Base-by-base conservation (phyloP, 1,140 invertebrate genomes). In the Heliconius eleuchia region DNA sequence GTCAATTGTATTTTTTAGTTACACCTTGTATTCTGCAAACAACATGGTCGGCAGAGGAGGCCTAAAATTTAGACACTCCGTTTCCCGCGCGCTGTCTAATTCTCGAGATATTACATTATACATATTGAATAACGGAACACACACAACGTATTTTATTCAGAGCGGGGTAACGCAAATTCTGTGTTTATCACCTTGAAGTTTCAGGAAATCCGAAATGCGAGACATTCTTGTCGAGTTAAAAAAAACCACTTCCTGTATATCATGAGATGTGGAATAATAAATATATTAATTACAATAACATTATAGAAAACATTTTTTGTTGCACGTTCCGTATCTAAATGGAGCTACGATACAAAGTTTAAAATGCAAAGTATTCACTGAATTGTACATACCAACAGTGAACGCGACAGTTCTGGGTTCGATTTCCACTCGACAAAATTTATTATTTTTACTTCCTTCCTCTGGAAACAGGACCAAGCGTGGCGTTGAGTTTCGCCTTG, bases 191-290 rank as follows among this genome's bases (percentile, higher is more conserved):
- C 60, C 60, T 66, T 66, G 23, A 66, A 66, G 4, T 66, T 13
- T 66, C 60, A 66, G 60, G 60, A 66, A 27, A 66, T 66, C 60
- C 60, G 60, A 66, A 66, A 13, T 13, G 42, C 60, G 23, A 27
- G 60, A 66, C 60, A 66, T 66, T 66, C 60, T 66, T 66, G 11
- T 9, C 27, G 27, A 66, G 23, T 16, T 66, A 27, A 66, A 66
- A 66, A 60, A 60, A 27, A 66, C 23, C 27, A 66, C 60, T 66
- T 66, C 23, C 27, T 66, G n/a, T 60, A 60, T 60, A 60, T 60
- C 42, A 46, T 46, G 8, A 60, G 19, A 66, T 66, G 13, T 66
- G 13, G 23, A 66, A 66, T 66, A 66, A 66, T 30, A 66, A 66
- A 66, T 30, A 9, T 66, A 66, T 66, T 66, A 66, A 66, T 66